phyloP scores from a whole-genome alignment of 2,797 vertebrate species.

The Capromys pilorides region DNA sequence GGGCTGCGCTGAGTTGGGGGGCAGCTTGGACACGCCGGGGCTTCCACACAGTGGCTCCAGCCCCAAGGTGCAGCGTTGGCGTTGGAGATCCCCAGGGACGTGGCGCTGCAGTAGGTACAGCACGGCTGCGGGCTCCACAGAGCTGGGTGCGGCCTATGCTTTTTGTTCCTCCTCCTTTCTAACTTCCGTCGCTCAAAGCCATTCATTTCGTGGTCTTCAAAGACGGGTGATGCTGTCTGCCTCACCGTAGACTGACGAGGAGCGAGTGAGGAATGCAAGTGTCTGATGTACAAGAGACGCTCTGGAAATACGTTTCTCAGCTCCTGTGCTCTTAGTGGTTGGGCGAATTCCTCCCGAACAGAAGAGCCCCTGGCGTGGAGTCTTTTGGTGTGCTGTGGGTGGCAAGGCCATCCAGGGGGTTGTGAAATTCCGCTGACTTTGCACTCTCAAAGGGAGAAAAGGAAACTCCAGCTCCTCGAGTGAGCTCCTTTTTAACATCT shows the following conservation, averaged over 20 bases:
- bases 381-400: background rate
- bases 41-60: background rate
- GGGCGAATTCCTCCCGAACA: background rate
- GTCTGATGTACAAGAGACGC: background rate
- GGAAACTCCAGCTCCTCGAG: slow-evolving; percentile 47
- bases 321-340: background rate
- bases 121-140: background rate
- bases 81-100: background rate
- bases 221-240: background rate
- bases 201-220: background rate
- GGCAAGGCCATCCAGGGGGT: background rate
- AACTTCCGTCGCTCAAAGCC: background rate
- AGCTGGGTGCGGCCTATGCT: background rate
- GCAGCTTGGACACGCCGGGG: background rate
- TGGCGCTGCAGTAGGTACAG: background rate
- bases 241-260: background rate
- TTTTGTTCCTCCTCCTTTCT: background rate
- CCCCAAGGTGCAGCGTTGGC: background rate
- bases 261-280: background rate
- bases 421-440: background rate
- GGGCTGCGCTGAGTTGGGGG: background rate
- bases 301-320: background rate
- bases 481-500: slow-evolving; percentile 54
- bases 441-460: slow-evolving; percentile 1
- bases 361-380: background rate